Evolutionary conservation across 2,113 vertebrate species (phyloP), one percentile per base, ranked within the genome.

Genomic region (Bos javanicus): DNA sequence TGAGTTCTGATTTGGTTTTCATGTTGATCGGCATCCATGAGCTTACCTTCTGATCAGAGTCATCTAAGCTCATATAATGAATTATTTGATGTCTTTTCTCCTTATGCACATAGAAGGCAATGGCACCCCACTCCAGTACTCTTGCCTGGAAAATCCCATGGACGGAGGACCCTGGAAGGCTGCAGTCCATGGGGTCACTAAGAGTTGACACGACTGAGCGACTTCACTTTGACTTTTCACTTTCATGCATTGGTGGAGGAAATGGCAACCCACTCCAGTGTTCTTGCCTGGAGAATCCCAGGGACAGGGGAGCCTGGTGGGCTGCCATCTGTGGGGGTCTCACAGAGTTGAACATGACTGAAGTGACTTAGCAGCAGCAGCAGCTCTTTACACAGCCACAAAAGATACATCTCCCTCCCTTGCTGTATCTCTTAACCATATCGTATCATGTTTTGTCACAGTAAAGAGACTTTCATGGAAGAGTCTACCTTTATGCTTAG

Each of bases 381-480:
- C 59, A 30, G 14, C 56, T 62, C 36, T 10, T 23, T 71, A 3
- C 74, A 5, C 25, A 54, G 5, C 48, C 71, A 1, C 4, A 54
- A 57, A 80, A 74, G 30, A 78, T 78, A 46, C 52, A 60, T 43
- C 43, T 17, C 23, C 59, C 56, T 78, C 48, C 52, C 81, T 62
- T 25, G 39, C 33, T 16, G n/a, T 56, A 36, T 46, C 48, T 91
- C 74, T 82, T 83, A 50, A 60, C 25, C 10, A 33, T 81, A 36
- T 95, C 30, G 46, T 86, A 62, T 93, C 50, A 93, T 84, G 39
- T 87, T 97, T 95, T 94, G 21, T 84, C 52, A 87, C 2, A 39
- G n/a, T 94, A 71, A 78, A 96, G 71, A 91, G 60, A 96, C 78
- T 84, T 97, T 26, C 46, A 57, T 71, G 43, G 21, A 60, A 90